phyloP scores from a whole-genome alignment of 2,113 vertebrate genomes.

The Cebus imitator region DNA sequence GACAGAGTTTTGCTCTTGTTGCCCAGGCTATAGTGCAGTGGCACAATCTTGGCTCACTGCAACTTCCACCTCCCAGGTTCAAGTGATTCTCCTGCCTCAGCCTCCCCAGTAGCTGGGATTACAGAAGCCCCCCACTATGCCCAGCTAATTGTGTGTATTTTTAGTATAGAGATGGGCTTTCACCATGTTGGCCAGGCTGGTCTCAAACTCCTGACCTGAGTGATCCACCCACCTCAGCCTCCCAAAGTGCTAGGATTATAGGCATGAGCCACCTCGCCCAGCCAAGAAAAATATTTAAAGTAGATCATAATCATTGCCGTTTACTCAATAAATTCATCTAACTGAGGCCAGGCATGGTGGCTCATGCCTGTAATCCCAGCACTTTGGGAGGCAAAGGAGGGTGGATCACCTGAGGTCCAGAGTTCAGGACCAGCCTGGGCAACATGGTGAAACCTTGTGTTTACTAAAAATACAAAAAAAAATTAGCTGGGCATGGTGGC shows the following conservation, averaged over 20 bases:
- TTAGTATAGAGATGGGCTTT: neutral
- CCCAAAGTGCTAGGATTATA: neutral
- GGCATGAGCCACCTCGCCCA: no score
- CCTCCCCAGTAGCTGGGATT: neutral
- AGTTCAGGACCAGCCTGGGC: no score
- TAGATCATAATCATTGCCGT: neutral
- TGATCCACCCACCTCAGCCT: neutral
- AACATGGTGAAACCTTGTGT: no score
- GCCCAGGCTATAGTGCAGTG: neutral
- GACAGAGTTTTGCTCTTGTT: neutral
- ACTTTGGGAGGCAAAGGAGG: no score
- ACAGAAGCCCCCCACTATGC: neutral
- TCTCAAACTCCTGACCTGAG: neutral
- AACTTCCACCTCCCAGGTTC: neutral
- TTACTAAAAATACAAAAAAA: no score
- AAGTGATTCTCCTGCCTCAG: neutral
- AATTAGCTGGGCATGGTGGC: no score
- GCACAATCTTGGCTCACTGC: neutral
- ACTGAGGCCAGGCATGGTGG: neutral
- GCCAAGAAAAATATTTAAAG: no score
- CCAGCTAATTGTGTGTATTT: neutral
- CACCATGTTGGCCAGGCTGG: neutral
- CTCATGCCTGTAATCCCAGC: no score
- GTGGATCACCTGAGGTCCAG: no score
- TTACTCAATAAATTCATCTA: conserved; percentile 28